phyloP scores from a whole-genome alignment of 2,888 invertebrate genomes.

The Allygus modestus region DNA sequence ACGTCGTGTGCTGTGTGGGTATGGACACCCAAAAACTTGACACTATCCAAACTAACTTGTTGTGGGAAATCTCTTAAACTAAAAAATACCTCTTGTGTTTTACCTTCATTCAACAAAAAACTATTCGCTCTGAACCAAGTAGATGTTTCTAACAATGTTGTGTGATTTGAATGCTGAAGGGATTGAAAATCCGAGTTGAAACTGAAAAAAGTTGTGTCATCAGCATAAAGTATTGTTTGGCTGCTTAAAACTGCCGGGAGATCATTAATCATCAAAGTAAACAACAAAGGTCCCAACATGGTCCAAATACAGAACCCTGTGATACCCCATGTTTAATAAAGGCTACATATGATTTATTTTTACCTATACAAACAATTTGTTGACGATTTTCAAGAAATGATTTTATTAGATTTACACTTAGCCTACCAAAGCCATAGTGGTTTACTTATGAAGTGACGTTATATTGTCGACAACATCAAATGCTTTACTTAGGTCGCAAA shows the following conservation, averaged over 20 bases:
- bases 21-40: conserved; percentile 38
- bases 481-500: too few relatives aligned
- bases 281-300: neutral
- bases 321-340: neutral
- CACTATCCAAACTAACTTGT: conserved; percentile 8
- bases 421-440: too few relatives aligned
- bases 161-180: neutral
- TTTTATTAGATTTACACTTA: too few relatives aligned
- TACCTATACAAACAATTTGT: neutral
- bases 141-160: neutral
- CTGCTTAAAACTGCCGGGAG: neutral
- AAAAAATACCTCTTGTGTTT: conserved; percentile 24
- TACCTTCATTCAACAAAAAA: too few relatives aligned
- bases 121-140: conserved; percentile 22
- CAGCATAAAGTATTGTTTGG: conserved; percentile 17
- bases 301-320: too few relatives aligned
- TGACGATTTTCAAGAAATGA: too few relatives aligned
- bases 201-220: conserved; percentile 25
- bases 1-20: too few relatives aligned
- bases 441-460: too few relatives aligned
- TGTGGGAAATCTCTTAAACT: conserved; percentile 36
- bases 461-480: too few relatives aligned
- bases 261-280: conserved; percentile 24
- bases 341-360: neutral
- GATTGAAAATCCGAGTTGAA: conserved; percentile 21